Evolutionary conservation across 2,797 vertebrate genomes (phyloP).

Genomic region (Eidolon dupreanum): DNA sequence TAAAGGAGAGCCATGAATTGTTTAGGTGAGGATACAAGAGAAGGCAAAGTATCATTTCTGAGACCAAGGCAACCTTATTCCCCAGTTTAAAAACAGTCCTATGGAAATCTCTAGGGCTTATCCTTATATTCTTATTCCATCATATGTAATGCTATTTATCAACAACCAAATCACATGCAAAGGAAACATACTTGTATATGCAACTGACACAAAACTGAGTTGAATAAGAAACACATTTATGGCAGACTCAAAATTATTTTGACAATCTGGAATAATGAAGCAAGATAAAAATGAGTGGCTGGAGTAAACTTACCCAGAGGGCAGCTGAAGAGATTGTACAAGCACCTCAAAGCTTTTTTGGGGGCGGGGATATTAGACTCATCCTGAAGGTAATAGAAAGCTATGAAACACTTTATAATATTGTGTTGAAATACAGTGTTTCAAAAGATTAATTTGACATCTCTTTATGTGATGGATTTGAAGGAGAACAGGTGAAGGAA

Average conservation of each 20-base stretch:
- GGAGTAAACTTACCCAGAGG: not conserved
- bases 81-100: not conserved
- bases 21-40: not conserved
- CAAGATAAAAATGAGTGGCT: not conserved
- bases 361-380: not conserved
- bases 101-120: not conserved
- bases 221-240: not conserved
- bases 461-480: not conserved
- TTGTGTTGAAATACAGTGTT: not conserved
- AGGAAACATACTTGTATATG: not conserved
- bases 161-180: not conserved
- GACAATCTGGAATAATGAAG: not conserved
- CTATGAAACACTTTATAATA: not conserved
- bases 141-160: not conserved
- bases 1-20: not conserved
- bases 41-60: not conserved
- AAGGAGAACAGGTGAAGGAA: not conserved
- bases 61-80: not conserved
- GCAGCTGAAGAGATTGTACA: not conserved
- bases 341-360: not conserved
- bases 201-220: not conserved
- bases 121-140: not conserved
- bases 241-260: slow-evolving; percentile 17
- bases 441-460: not conserved
- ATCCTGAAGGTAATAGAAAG: not conserved